Conservation (phyloP, 2,113 vertebrate species). For the Panthera uncia region DNA sequence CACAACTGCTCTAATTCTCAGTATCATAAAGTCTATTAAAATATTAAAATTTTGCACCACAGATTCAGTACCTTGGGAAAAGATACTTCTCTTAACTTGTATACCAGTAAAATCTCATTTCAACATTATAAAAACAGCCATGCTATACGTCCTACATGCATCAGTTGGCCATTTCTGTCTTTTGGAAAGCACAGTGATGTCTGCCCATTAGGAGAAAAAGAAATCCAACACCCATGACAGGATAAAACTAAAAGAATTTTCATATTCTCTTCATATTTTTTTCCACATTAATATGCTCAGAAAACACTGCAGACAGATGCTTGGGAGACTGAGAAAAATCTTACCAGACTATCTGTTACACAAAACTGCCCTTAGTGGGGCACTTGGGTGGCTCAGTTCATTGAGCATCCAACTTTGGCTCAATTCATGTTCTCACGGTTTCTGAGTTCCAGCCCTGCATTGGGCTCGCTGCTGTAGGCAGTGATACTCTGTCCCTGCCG, state of each 20-base stretch:
- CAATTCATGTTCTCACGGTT: too few relatives aligned
- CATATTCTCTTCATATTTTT: conserved; percentile 50
- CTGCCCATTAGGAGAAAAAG: conserved; percentile 63
- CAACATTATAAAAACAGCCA: conserved; percentile 21
- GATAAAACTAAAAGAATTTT: conserved; percentile 72
- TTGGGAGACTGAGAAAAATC: conserved; percentile 65
- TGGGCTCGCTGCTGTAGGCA: too few relatives aligned
- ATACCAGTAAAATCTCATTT: not conserved
- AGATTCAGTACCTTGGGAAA: conserved; percentile 30
- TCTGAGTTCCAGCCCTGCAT: too few relatives aligned
- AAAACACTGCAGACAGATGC: conserved; percentile 62
- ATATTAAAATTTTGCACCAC: not conserved
- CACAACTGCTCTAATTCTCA: not conserved
- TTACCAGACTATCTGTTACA: conserved; percentile 70
- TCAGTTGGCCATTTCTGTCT: conserved; percentile 28
- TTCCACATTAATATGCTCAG: conserved; percentile 55
- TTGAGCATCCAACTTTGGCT: too few relatives aligned
- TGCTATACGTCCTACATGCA: not conserved
- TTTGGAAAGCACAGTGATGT: conserved; percentile 59
- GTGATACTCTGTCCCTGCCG: too few relatives aligned
- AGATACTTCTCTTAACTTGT: not conserved
- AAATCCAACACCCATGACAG: conserved; percentile 28
- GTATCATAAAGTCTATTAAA: not conserved
- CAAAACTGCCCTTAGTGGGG: conserved; percentile 71
- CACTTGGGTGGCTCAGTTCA: too few relatives aligned